Base-by-base conservation (phyloP, 1,140 invertebrate genomes). In the Hylaeus volcanicus region DNA sequence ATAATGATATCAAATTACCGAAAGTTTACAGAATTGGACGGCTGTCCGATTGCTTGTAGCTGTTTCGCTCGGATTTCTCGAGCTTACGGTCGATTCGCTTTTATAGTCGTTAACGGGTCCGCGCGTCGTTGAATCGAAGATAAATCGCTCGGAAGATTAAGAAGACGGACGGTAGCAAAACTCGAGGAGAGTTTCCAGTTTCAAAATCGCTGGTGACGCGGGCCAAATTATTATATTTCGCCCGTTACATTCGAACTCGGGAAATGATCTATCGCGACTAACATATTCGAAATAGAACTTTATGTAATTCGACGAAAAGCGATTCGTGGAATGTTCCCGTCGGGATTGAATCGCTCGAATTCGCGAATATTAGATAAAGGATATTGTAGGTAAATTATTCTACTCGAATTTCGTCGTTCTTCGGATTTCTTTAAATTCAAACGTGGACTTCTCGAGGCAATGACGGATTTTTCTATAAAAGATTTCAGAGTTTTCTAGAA, bases 201-300 rank as follows among this genome's bases (percentile, higher is more conserved):
- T 68, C 51, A 9, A 41, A 48, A 55, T 9, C 12, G 12, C 53
- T 3, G 37, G 26, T 39, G 11, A 48, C 5, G n/a, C 74, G 55
- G 5, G 74, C 74, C 74, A 76, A 69, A 76, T 76, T 76, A 76
- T 76, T 58, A 69, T 76, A 76, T 51, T 58, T 69, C 64, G 11
- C 43, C 41, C 53, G 74, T 76, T 76, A 76, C 74, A 76, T 76
- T 8, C 51, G n/a, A 76, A 65, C 66, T 68, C 37, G 5, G 11
- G 56, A 60, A 71, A 74, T 60, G 48, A 85, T 84, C 65, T 79
- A 85, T 74, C 39, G 51, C n/a, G 5, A 9, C 45, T 5, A 2
- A 74, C 63, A 70, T 71, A 84, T 60, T 60, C n/a, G 79, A 85
- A 79, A 85, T 85, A 79, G 65, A 56, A 8, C 73, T 71, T 80